Conservation (phyloP, 2,797 vertebrate species). For the Molothrus aeneus region DNA sequence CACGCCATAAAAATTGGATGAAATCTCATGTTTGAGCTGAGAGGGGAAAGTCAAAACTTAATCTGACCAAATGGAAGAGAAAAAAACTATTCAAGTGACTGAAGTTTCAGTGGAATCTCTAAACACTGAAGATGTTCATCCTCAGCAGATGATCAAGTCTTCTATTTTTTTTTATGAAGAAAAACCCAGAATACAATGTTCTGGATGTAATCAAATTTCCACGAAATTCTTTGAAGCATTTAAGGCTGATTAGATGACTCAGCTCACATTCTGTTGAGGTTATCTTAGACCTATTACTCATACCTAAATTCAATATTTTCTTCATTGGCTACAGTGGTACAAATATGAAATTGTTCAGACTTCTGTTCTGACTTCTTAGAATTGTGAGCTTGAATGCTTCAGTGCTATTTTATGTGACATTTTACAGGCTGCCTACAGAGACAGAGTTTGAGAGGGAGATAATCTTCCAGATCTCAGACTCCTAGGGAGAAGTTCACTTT, state of each 20-base stretch:
- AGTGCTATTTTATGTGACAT: not conserved
- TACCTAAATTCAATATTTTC: not conserved
- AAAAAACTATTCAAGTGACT: not conserved
- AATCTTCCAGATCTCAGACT: not conserved
- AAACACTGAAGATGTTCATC: not conserved
- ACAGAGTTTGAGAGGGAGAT: not conserved
- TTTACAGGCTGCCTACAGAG: not conserved
- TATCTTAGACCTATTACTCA: not conserved
- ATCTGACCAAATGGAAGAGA: not conserved
- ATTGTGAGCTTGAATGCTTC: not conserved
- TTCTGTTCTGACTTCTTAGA: not conserved
- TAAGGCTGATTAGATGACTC: constrained; percentile 4
- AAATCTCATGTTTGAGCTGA: not conserved
- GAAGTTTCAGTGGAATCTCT: not conserved
- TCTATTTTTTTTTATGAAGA: not conserved
- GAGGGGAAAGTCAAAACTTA: not conserved
- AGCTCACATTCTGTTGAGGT: not conserved
- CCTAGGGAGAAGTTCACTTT: not conserved
- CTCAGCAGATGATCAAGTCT: not conserved
- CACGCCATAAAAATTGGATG: not conserved
- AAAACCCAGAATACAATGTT: not conserved
- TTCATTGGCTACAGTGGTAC: not conserved
- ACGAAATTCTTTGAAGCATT: not conserved
- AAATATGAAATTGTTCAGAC: not conserved
- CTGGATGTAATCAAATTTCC: not conserved